Percentiles rank a stretch among this genome's conserved stretches.
Conservation (phyloP, 1,140 invertebrate species). For the Eumeta japonica region DNA sequence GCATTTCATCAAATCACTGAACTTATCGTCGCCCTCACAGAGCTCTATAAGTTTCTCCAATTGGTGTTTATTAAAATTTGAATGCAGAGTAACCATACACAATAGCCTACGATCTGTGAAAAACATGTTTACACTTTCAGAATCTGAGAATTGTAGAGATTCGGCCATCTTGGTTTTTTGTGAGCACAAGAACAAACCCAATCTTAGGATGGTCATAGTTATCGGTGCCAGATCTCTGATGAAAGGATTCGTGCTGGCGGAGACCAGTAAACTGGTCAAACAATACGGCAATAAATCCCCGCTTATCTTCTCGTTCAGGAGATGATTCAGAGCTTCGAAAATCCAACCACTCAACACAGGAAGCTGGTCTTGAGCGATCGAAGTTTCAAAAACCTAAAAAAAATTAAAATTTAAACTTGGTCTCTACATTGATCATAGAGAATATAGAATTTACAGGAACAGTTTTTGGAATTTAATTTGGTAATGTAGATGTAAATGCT, state of each 20-base stretch:
- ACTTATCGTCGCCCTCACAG: slow-evolving; percentile 30
- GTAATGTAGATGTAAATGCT: too few relatives aligned
- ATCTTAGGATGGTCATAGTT: slow-evolving; percentile 26
- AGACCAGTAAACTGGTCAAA: slow-evolving; percentile 34
- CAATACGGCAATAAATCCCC: slow-evolving; percentile 31
- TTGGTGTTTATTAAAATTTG: slow-evolving; percentile 35
- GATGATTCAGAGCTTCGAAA: slow-evolving; percentile 47
- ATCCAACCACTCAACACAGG: slow-evolving; percentile 51
- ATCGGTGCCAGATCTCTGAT: slow-evolving; percentile 29
- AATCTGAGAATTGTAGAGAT: slow-evolving; percentile 23
- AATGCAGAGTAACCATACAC: slow-evolving; percentile 44
- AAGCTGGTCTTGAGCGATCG: slow-evolving; percentile 42
- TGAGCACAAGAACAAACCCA: slow-evolving; percentile 22
- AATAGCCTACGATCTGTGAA: slow-evolving; percentile 43
- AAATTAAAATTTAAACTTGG: slow-evolving; percentile 5
- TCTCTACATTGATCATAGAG: neutral
- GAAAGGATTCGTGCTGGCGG: slow-evolving; percentile 36
- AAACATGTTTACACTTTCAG: slow-evolving; percentile 21
- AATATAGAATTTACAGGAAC: neutral
- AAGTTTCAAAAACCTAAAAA: slow-evolving; percentile 50
- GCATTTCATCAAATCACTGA: slow-evolving; percentile 36
- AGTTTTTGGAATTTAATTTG: too few relatives aligned
- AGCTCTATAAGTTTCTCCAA: slow-evolving; percentile 41
- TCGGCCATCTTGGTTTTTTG: slow-evolving; percentile 15
- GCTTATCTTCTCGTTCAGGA: slow-evolving; percentile 40